Conservation (phyloP, 2,113 vertebrate species). For the Hoplias malabaricus region DNA sequence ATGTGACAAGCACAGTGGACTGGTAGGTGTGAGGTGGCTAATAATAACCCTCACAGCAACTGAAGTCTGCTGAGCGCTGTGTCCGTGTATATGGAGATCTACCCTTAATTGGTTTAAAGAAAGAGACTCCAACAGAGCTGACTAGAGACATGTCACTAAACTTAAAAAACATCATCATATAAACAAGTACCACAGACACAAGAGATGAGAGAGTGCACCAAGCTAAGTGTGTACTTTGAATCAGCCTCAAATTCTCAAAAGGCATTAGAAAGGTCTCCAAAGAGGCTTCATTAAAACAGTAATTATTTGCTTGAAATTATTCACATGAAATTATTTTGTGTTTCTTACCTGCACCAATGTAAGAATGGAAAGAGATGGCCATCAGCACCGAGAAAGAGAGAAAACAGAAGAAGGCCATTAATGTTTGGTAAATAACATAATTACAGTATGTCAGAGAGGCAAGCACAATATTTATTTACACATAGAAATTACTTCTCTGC, state of each 20-base stretch:
- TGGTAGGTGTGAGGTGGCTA: conserved; percentile 10
- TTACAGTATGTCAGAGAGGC: background rate
- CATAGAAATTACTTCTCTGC: background rate
- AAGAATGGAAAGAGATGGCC: background rate
- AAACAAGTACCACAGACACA: too few relatives aligned
- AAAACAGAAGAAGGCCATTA: background rate
- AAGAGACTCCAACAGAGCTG: too few relatives aligned
- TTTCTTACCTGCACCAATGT: conserved; percentile 36
- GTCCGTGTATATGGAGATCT: background rate
- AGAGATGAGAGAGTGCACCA: too few relatives aligned
- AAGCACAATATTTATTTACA: background rate
- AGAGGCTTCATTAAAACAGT: background rate
- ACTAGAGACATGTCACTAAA: too few relatives aligned
- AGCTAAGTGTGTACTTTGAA: background rate
- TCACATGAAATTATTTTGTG: background rate
- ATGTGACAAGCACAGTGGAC: conserved; percentile 6
- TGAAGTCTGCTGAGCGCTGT: background rate
- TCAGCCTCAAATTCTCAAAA: background rate
- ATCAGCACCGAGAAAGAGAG: conserved; percentile 15
- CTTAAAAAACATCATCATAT: too few relatives aligned
- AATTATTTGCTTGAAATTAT: background rate
- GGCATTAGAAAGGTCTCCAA: background rate
- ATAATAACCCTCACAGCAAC: conserved; percentile 25
- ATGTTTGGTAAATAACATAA: too few relatives aligned
- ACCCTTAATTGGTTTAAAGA: background rate